Base-by-base conservation (phyloP, 2,888 invertebrate genomes). In the Cheiracanthium punctorium region DNA sequence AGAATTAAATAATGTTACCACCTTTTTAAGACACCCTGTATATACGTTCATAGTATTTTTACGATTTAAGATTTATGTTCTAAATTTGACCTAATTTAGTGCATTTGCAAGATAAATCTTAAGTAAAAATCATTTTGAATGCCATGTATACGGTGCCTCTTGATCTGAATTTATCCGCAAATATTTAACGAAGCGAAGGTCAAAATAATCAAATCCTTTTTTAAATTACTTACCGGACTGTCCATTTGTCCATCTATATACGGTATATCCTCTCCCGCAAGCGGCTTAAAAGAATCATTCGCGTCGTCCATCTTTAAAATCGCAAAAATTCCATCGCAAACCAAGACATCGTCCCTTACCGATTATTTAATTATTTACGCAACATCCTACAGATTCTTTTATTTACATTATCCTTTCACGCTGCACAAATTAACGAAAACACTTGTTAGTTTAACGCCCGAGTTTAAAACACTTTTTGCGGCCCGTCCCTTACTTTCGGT, bases 181-280 rank as follows among this genome's bases (percentile, higher is more conserved):
- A n/a, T n/a, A n/a, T n/a, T n/a, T n/a, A n/a, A n/a, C n/a, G n/a
- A n/a, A n/a, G n/a, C n/a, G 14, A 33, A n/a, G 10, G 20, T 33
- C 32, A 2, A n/a, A n/a, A 64, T 37, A 17, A 69, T 30, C 8
- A 0, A 67, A 37, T 33, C 10, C n/a, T 17, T 10, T 29, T n/a
- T n/a, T n/a, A n/a, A n/a, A n/a, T n/a, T 58, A 17, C 37, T 79
- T 84, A 84, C 84, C 58, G 28, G 28, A 30, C 43, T 74, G 33
- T 84, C 84, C 84, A 84, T 84, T 33, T 84, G 77, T 37, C 84
- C 84, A 73, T 84, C 84, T 20, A 84, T 84, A 52, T 77, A 84
- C 7, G 84, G 84, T 24, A 84, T 84, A 58, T 84, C 84, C 14
- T 20, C 30, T 64, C 79, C 76, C 7, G 79, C 73, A 20, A 77